Evolutionary conservation across 1,140 invertebrate genomes (phyloP).

Genomic region (Planococcus citri): DNA sequence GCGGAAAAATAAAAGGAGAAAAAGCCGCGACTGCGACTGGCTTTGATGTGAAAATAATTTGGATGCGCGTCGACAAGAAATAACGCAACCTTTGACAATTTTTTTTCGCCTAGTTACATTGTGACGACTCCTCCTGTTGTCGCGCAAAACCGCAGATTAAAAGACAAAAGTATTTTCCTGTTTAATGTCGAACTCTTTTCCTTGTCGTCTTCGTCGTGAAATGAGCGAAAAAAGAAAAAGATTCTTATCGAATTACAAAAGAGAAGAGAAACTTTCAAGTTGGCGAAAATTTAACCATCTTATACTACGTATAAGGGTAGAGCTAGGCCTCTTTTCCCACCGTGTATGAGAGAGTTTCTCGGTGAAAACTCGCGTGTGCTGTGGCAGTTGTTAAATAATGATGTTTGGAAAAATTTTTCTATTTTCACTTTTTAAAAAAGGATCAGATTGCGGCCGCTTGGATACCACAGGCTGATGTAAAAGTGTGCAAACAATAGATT

Average conservation of each 20-base stretch:
- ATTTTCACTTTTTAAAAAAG: background rate
- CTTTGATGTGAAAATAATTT: background rate
- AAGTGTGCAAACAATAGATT: background rate
- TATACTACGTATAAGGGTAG: too few species aligned
- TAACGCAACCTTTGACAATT: background rate
- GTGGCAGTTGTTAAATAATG: background rate
- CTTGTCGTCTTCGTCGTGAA: too few species aligned
- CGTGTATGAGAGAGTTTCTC: too few species aligned
- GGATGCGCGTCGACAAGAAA: background rate
- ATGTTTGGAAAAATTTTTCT: background rate
- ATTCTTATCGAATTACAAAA: constrained; percentile 5
- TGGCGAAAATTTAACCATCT: background rate
- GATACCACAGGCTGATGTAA: too few species aligned
- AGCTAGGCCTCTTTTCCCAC: too few species aligned
- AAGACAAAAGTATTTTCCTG: background rate
- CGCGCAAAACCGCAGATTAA: background rate
- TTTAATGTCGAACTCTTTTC: background rate
- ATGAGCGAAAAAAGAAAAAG: background rate
- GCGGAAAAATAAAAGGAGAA: background rate
- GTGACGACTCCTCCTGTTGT: background rate
- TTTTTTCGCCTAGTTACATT: background rate
- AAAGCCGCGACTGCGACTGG: background rate
- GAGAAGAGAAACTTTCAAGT: background rate
- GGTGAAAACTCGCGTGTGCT: background rate
- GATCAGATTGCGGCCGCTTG: background rate